Evolutionary conservation across 2,888 invertebrate genomes (phyloP).

Genomic region (Eristalis arbustorum): DNA sequence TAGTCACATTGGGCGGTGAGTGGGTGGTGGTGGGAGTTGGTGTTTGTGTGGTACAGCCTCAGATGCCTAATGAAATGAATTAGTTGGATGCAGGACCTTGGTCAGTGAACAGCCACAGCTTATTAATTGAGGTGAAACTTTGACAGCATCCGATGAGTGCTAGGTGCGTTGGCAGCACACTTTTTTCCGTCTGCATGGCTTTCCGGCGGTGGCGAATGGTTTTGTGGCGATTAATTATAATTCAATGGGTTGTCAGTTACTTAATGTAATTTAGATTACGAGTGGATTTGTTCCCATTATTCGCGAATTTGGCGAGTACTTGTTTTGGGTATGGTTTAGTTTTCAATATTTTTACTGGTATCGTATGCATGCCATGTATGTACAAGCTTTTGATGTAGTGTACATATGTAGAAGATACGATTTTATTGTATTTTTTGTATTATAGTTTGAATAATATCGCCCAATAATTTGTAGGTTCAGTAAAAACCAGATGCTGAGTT

Average conservation of each 20-base stretch:
- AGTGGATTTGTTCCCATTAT: background rate
- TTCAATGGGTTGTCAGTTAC: slow-evolving; percentile 49
- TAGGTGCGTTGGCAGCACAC: slow-evolving; percentile 13
- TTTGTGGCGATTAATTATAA: slow-evolving; percentile 60
- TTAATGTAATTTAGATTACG: slow-evolving; percentile 7
- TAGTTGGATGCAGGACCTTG: slow-evolving; percentile 64
- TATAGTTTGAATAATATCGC: too few species aligned
- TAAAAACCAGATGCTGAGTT: too few species aligned
- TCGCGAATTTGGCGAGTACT: background rate
- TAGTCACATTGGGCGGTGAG: too few species aligned
- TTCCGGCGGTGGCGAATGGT: slow-evolving; percentile 5
- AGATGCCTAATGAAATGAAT: slow-evolving; percentile 69
- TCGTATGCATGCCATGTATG: too few species aligned
- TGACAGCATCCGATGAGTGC: slow-evolving; percentile 62
- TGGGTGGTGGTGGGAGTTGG: background rate
- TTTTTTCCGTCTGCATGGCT: background rate
- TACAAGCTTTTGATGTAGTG: too few species aligned
- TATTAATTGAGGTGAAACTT: slow-evolving; percentile 69
- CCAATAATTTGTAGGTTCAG: too few species aligned
- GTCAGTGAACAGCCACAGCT: slow-evolving; percentile 69
- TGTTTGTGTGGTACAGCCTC: slow-evolving; percentile 18
- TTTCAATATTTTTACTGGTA: background rate
- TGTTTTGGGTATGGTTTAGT: background rate
- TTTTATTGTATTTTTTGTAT: too few species aligned
- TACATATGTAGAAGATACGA: too few species aligned